Percentiles rank a stretch among this genome's conserved stretches.
Conservation (phyloP, 2,113 vertebrate species). For the Rhinolophus ferrumequinum region DNA sequence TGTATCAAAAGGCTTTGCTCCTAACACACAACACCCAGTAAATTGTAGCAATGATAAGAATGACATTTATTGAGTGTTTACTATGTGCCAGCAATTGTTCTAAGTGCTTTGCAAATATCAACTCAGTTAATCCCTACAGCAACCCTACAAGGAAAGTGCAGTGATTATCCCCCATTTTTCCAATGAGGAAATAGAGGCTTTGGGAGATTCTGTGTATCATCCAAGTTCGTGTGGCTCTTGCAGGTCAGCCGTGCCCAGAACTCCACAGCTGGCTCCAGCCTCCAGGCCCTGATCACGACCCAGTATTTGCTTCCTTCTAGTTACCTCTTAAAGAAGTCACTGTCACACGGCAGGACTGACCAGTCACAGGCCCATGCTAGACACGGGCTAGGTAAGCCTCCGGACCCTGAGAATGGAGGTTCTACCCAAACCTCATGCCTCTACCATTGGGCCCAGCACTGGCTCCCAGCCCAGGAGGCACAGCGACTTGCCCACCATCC, state of each 20-base stretch:
- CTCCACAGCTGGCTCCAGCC: neutral
- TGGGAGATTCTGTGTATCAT: neutral
- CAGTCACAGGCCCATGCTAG: neutral
- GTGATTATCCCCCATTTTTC: neutral
- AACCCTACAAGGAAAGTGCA: neutral
- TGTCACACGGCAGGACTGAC: neutral
- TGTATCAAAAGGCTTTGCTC: neutral
- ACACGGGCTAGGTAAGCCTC: neutral
- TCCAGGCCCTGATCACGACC: neutral
- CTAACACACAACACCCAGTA: neutral
- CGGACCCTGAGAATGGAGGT: neutral
- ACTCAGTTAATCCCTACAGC: neutral
- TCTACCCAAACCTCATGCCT: neutral
- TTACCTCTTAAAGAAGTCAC: neutral
- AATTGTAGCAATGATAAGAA: neutral
- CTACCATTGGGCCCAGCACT: rapidly evolving
- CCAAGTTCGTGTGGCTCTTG: neutral
- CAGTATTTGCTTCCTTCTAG: neutral
- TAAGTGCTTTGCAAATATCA: neutral
- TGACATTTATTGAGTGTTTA: neutral
- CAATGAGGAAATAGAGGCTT: neutral
- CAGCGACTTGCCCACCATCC: rapidly evolving
- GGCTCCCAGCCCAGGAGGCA: neutral
- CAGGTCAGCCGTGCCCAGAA: neutral
- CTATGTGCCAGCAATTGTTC: too few relatives aligned